Evolutionary conservation across 2,797 vertebrate species (phyloP), one percentile per base, ranked within the genome.

Genomic region (Clarias laeviceps): DNA sequence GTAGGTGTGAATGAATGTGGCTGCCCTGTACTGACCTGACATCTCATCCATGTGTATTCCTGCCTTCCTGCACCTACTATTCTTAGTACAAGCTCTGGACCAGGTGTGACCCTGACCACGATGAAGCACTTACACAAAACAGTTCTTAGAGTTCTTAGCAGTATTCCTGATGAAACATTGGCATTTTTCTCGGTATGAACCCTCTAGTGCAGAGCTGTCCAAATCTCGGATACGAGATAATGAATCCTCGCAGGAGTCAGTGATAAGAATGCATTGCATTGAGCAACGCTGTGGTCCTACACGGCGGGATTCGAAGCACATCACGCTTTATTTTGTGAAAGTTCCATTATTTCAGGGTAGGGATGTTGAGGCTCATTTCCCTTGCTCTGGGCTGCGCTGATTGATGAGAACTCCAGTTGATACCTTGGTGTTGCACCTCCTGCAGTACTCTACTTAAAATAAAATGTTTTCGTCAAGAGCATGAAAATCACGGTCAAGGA

Each of bases 371-470:
- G 62, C 79, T 54, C 18, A 66, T 66, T 66, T 66, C 79, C 79
- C 9, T 66, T 66, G 59, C 61, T 65, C 37, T 24, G 11, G 40
- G 27, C 79, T 32, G n/a, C 32, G 22, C 15, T 80, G 79, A 80
- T 80, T 80, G 79, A 80, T 80, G 79, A 80, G 78, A 15, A 29
- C 4, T 54, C 9, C 65, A 45, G n/a, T 20, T 2, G 7, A 65
- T 65, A 65, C 24, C 61, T 18, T 29, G 61, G 17, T 65, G 37
- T 22, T 29, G 61, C 78, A 65, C 78, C 61, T 66, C 40, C 40
- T 54, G 15, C 40, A 32, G 79, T 54, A 80, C 79, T 66, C 17
- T 65, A 66, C 62, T 29, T 66, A 66, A 80, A 66, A 80, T 79
- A 0, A 79, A 61, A 62, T 27, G n/a, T 4, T 29, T 50, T 65